Conservation (phyloP, 2,888 invertebrate species). For the Marronus borbonicus region DNA sequence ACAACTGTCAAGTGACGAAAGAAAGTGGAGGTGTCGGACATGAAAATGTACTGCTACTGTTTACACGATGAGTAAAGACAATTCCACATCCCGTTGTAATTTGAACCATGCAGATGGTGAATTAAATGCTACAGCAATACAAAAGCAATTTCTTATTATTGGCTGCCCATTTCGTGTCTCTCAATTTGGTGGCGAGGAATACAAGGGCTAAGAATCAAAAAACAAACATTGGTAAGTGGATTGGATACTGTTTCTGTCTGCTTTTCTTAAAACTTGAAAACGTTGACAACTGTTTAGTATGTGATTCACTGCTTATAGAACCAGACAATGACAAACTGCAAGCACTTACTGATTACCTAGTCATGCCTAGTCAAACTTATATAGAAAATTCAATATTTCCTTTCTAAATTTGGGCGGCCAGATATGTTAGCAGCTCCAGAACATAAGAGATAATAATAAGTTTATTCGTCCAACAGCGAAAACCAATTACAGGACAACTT, state of each 20-base stretch:
- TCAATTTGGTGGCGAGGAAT: too few species aligned
- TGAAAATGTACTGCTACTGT: too few species aligned
- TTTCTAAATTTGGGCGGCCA: not conserved
- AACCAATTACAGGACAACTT: too few species aligned
- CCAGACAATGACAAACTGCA: constrained; percentile 8
- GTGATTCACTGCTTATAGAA: not conserved
- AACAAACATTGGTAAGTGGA: not conserved
- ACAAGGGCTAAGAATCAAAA: not conserved
- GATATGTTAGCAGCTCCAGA: not conserved
- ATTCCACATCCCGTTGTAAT: constrained; percentile 5
- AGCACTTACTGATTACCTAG: too few species aligned
- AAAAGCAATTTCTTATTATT: too few species aligned
- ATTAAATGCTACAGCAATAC: not conserved
- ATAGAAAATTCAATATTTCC: not conserved
- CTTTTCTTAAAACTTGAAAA: constrained; percentile 1
- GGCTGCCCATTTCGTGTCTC: too few species aligned
- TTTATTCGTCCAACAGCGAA: too few species aligned
- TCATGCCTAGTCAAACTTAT: not conserved
- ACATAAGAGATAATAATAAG: too few species aligned
- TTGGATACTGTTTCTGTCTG: not conserved
- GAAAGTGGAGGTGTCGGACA: not conserved
- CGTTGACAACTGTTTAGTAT: constrained; percentile 16
- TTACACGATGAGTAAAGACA: too few species aligned
- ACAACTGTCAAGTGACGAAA: constrained; percentile 25
- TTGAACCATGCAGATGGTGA: not conserved